Evolutionary conservation across 2,113 vertebrate genomes (phyloP).

Genomic region (Melanerpes aurifrons): DNA sequence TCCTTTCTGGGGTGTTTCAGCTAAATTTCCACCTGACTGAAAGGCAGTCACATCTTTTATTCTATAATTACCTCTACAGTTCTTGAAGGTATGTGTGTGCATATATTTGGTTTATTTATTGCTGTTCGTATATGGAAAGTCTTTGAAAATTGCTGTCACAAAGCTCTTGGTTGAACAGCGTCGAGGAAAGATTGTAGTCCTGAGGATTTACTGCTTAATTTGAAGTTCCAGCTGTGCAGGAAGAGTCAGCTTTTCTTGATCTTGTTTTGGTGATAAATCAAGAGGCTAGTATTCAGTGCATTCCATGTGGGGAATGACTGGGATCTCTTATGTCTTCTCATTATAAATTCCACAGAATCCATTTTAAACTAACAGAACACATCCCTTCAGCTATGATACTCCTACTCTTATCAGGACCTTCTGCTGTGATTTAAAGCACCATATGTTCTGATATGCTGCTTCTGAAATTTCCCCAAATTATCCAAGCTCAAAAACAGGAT

Average conservation of each 20-base stretch:
- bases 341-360: background rate
- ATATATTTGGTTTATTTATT: background rate
- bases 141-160: background rate
- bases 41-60: background rate
- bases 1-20: background rate
- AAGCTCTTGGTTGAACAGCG: background rate
- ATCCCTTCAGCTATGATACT: background rate
- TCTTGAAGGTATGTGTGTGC: background rate
- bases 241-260: background rate
- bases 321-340: background rate
- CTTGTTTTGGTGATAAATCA: slow-evolving; percentile 5
- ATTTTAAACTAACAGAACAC: slow-evolving; percentile 5
- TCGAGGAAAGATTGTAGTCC: background rate
- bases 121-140: background rate
- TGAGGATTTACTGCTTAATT: slow-evolving; percentile 25
- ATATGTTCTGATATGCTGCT: slow-evolving; percentile 1
- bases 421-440: slow-evolving; percentile 34
- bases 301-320: slow-evolving; percentile 5
- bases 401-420: slow-evolving; percentile 17
- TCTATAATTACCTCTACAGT: background rate
- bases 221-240: background rate
- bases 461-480: slow-evolving; percentile 34
- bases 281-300: background rate
- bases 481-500: background rate
- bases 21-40: background rate